Evolutionary conservation across 2,113 vertebrate genomes (phyloP).

Genomic region (Ophthalmolycus amberensis): DNA sequence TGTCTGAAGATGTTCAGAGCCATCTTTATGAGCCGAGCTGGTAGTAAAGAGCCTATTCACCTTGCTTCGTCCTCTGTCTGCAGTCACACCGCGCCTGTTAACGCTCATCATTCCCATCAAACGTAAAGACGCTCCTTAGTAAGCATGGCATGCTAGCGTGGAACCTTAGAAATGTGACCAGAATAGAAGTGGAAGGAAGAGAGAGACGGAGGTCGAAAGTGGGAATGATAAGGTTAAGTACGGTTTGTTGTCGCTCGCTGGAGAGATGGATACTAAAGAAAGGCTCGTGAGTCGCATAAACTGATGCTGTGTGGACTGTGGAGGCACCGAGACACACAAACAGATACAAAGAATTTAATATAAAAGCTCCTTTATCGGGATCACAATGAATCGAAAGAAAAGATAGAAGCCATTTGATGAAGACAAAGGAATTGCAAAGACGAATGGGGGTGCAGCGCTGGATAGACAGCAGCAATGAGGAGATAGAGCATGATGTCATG

Average conservation of each 20-base stretch:
- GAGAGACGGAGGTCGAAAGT: not conserved
- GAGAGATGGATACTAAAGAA: conserved; percentile 10
- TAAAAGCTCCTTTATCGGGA: not conserved
- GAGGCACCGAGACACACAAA: not conserved
- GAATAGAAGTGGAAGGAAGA: not conserved
- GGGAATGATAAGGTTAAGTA: not conserved
- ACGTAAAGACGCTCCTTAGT: not conserved
- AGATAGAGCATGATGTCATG: not conserved
- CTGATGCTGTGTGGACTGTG: not conserved
- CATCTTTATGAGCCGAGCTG: conserved; percentile 5
- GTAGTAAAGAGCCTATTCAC: conserved; percentile 32
- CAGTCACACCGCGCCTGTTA: conserved; percentile 3
- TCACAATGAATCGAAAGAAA: conserved; percentile 8
- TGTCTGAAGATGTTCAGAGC: not conserved
- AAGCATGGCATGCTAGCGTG: not conserved
- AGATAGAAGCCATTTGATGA: not conserved
- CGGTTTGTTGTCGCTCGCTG: not conserved
- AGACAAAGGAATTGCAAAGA: not conserved
- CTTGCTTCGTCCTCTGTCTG: conserved; percentile 51
- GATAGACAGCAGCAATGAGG: conserved; percentile 10
- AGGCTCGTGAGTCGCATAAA: not conserved
- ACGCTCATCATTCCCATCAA: conserved; percentile 16
- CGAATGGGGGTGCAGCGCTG: not conserved
- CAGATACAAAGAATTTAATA: not conserved
- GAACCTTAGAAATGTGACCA: not conserved